Evolutionary conservation across 2,888 invertebrate species (phyloP), one percentile per base, ranked within the genome.

Genomic region (Epinotia nisella): DNA sequence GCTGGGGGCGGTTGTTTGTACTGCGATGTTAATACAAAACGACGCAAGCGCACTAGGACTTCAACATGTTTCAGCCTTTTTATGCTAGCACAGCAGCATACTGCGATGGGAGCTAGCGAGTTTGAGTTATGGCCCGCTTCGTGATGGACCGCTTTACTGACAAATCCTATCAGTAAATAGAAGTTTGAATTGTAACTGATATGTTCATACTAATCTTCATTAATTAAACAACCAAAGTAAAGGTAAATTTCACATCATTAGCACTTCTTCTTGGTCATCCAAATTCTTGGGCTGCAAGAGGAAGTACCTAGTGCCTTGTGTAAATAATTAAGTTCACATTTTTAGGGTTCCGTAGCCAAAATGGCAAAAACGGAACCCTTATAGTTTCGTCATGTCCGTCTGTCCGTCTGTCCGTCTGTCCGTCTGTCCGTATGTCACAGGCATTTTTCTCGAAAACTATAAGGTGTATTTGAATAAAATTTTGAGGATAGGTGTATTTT

Each of bases 1-100:
- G 86, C 91, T 90, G 90, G 87, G 86, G 92, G 92, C 91, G 88
- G 87, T 88, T 85, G 85, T 87, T 88, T 88, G 87, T 81, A 82
- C 85, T 83, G 82, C 79, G 85, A 80, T 86, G 86, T 41, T 55
- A 56, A 11, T 17, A 39, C 39, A 24, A 66, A 66, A 66, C 55
- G 66, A 66, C 41, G 21, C 41, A 66, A 66, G 55, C 64, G 71
- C 70, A 68, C 45, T 35, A 15, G 29, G 3, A 15, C n/a, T 24
- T 15, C 15, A 19, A 55, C 3, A 56, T 10, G n/a, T 41, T 66
- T 55, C n/a, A 51, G 59, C 66, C 35, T 35, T 58, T 58, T 39
- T 66, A 39, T 39, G 55, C 21, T 56, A 66, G 55, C 21, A n/a
- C 21, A 41, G n/a, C 55, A 10, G 39, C 39, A 41, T 53, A 10